Evolutionary conservation across 2,113 vertebrate species (phyloP).

Genomic region (Solea solea): DNA sequence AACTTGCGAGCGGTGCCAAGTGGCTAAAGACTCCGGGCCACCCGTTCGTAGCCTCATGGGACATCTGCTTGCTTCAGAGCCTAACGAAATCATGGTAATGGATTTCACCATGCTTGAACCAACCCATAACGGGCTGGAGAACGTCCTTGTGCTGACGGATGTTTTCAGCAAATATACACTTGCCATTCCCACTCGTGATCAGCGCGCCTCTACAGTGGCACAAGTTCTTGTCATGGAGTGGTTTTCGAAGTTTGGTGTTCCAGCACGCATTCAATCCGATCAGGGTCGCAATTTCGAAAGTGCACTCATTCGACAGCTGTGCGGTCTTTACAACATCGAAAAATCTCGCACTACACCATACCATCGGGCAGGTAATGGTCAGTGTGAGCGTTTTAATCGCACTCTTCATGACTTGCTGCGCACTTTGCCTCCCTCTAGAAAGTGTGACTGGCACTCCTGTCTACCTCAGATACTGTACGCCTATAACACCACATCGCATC

Average conservation of each 20-base stretch:
- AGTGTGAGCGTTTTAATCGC: background rate
- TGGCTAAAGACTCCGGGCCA: too few species aligned
- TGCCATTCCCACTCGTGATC: too few species aligned
- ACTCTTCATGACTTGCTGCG: slow-evolving; percentile 23
- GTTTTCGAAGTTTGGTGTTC: too few species aligned
- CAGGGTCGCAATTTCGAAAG: too few species aligned
- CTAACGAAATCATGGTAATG: slow-evolving; percentile 11
- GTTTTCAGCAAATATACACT: too few species aligned
- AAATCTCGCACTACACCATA: too few species aligned
- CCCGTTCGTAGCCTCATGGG: background rate
- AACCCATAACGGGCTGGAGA: background rate
- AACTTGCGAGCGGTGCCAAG: too few species aligned
- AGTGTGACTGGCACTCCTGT: slow-evolving; percentile 1
- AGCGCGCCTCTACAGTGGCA: too few species aligned
- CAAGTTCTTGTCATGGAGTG: too few species aligned
- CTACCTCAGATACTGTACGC: slow-evolving; percentile 10
- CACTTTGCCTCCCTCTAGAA: background rate
- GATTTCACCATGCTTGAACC: slow-evolving; percentile 8
- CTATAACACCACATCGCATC: background rate
- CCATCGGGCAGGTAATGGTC: slow-evolving; percentile 9
- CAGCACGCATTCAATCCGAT: too few species aligned
- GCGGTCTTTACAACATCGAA: too few species aligned
- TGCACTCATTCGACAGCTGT: slow-evolving; percentile 18
- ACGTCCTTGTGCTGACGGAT: slow-evolving; percentile 35
- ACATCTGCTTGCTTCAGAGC: background rate